phyloP scores from a whole-genome alignment of 1,140 invertebrate genomes.

The Schlechtendalia chinensis region DNA sequence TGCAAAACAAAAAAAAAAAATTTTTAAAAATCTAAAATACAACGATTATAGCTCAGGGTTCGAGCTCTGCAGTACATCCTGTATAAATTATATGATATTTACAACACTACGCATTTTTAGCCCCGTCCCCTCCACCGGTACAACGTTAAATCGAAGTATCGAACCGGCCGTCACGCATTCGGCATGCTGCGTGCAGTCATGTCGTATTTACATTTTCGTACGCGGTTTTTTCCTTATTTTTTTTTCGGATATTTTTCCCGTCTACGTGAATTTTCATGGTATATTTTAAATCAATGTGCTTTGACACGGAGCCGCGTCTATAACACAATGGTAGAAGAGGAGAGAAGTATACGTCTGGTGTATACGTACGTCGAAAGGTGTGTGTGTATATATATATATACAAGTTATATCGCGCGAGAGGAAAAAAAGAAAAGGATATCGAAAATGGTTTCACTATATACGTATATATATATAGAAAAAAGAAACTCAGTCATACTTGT shows the following conservation, averaged over 20 bases:
- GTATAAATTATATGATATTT: too few relatives aligned
- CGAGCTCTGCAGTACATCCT: too few relatives aligned
- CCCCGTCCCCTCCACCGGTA: too few relatives aligned
- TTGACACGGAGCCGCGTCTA: conserved; percentile 18
- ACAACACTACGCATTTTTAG: too few relatives aligned
- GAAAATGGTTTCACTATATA: conserved; percentile 35
- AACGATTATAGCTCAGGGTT: too few relatives aligned
- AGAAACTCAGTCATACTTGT: conserved; percentile 46
- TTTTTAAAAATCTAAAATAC: too few relatives aligned
- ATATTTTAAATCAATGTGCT: conserved; percentile 24
- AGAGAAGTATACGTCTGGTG: not conserved
- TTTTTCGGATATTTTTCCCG: conserved; percentile 11
- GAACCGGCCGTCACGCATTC: conserved; percentile 20
- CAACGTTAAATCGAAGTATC: too few relatives aligned
- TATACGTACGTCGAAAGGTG: not conserved
- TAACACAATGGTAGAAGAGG: conserved; percentile 31
- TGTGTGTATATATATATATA: not conserved
- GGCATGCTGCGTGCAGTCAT: not conserved
- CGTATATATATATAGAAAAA: conserved; percentile 6
- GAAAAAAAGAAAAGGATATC: conserved; percentile 19
- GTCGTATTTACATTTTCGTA: conserved; percentile 21
- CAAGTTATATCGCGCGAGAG: not conserved
- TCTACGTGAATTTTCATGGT: conserved; percentile 39
- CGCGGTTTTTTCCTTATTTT: not conserved
- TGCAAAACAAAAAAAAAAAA: too few relatives aligned